Conservation (phyloP, 2,888 invertebrate species). For the Drosophila trichaetosa region DNA sequence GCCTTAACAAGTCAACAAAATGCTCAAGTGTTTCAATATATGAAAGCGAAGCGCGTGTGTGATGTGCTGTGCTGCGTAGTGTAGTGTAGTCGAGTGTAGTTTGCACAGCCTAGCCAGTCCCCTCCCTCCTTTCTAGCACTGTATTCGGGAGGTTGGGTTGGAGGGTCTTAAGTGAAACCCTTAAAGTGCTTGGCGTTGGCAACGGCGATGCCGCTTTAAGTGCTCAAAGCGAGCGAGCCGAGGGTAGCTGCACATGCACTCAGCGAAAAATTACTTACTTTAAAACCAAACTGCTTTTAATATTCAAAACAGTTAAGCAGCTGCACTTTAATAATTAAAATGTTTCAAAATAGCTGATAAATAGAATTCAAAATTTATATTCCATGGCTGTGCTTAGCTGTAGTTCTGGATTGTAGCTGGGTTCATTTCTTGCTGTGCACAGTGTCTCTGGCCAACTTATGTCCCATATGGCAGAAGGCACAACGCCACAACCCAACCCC, state of each 20-base stretch:
- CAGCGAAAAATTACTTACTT: slow-evolving; percentile 13
- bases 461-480: slow-evolving; percentile 44
- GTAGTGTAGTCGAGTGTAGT: slow-evolving; percentile 21
- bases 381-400: no score
- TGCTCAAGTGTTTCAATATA: slow-evolving; percentile 62
- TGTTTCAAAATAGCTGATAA: neutral
- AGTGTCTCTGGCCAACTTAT: slow-evolving; percentile 30
- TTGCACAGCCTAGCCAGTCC: slow-evolving; percentile 7
- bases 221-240: slow-evolving; percentile 46
- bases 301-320: neutral
- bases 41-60: slow-evolving; percentile 18
- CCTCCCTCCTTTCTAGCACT: neutral
- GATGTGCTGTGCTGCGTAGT: slow-evolving; percentile 8
- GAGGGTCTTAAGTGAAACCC: slow-evolving; percentile 74
- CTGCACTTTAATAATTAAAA: neutral
- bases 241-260: slow-evolving; percentile 34
- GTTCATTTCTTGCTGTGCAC: slow-evolving; percentile 31
- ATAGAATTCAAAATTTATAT: neutral
- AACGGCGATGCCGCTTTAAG: slow-evolving; percentile 69
- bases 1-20: slow-evolving; percentile 71
- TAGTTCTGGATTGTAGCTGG: neutral
- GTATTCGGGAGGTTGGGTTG: neutral
- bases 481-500: neutral
- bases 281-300: neutral
- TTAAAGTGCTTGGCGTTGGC: slow-evolving; percentile 65